phyloP scores from a whole-genome alignment of 2,888 invertebrate species.

The Pedicia rivosa region DNA sequence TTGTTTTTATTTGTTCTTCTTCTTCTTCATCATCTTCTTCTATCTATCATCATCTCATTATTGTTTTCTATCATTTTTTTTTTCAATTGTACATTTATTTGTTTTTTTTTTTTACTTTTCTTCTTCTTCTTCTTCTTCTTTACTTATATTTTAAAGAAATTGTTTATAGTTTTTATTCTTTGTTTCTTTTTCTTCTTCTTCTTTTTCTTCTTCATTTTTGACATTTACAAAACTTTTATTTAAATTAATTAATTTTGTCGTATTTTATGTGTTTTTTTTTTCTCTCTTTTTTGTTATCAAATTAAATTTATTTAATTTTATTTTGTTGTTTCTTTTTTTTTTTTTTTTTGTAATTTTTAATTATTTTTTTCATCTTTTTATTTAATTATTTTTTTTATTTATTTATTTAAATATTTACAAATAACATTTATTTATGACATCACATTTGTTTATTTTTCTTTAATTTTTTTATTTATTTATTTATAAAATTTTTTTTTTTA shows the following conservation, averaged over 20 bases:
- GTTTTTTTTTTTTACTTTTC: no score
- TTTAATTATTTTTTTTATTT: constrained; percentile 4
- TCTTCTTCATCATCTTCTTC: constrained; percentile 9
- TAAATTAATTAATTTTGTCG: background rate
- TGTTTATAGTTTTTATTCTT: no score
- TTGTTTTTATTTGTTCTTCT: constrained; percentile 4
- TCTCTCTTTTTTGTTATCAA: background rate
- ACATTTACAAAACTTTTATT: background rate
- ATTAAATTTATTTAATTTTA: background rate
- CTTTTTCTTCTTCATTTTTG: constrained; percentile 7
- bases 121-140: no score
- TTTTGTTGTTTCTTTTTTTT: background rate
- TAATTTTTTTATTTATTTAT: background rate
- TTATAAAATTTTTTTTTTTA: background rate
- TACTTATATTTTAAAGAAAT: no score
- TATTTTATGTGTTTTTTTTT: background rate
- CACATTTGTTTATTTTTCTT: constrained; percentile 12
- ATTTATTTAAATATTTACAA: constrained; percentile 3
- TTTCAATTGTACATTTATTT: no score
- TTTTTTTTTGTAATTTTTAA: background rate
- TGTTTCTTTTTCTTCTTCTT: constrained; percentile 7
- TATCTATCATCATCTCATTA: constrained; percentile 9
- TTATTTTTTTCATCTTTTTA: constrained; percentile 7
- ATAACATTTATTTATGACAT: background rate
- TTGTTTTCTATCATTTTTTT: no score